Evolutionary conservation across 1,140 invertebrate genomes (phyloP), one percentile per base, ranked within the genome.

Genomic region (Mamestra configurata): DNA sequence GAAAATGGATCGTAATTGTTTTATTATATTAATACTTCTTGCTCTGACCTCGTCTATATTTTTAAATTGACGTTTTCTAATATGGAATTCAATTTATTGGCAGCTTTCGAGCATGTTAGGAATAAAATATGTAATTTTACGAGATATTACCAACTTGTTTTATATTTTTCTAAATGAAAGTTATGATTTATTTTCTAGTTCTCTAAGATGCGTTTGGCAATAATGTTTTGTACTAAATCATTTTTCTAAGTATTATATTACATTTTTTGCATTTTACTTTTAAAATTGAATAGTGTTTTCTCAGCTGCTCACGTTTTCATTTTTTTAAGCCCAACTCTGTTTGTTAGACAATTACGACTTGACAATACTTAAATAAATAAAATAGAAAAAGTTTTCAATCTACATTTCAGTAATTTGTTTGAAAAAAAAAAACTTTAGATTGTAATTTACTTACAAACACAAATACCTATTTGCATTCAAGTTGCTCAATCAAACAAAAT

Each of bases 1-100:
- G 66, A 70, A 70, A 70, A 70, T 70, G 13, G 49, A 70, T 70
- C 22, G 66, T 70, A 70, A 70, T 70, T 70, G 66, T 70, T 66
- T 66, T 70, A 46, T 70, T 70, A 46, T 70, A 70, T 70, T 49
- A 46, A 70, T 27, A 46, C 40, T 49, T 70, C 31, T 70, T 70
- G 37, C 8, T 22, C 10, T 13, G 61, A 40, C 61, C 61, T 40
- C 35, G 35, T 1, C 20, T 15, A 22, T 66, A 66, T 20, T 40
- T 64, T 66, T 66, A 66, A 66, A 66, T 40, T 66, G 61, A 40
- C 18, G 61, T 66, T 70, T 49, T 27, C 22, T 43, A 66, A 66
- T 66, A 37, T 35, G 15, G 7, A 61, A 40, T 66, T 40, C 35
- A 40, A 66, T 66, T 66, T 66, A 66, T 66, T 66, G 35, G 10